These are phyloP conservation scores for Clarias macrocephalus DNA, from an alignment of 2,113 vertebrate species.

Conservation along the genomic window DNA sequence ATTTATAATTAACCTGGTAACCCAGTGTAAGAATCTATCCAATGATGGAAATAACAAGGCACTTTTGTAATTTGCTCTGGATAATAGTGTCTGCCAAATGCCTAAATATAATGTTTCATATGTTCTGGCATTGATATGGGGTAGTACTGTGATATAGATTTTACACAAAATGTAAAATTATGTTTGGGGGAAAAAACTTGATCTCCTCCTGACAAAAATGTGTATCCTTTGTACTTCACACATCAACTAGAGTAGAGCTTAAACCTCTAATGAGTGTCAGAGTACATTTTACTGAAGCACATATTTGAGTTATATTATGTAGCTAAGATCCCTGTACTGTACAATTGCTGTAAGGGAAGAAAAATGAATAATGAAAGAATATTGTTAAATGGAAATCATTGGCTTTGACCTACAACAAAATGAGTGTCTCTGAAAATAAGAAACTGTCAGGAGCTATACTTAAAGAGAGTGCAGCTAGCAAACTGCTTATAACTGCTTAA, in stretches of 20 bases:
- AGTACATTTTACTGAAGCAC: neutral
- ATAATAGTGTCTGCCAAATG: no score
- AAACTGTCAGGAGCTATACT: neutral
- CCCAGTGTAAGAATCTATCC: no score
- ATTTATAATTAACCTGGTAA: neutral
- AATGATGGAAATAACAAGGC: no score
- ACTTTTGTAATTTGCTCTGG: no score
- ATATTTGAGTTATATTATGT: neutral
- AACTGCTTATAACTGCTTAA: neutral
- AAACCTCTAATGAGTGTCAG: neutral
- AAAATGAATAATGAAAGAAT: neutral
- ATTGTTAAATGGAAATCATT: neutral
- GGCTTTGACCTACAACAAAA: neutral
- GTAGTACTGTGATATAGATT: neutral
- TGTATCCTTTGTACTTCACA: neutral
- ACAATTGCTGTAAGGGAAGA: neutral
- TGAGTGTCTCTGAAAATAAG: neutral
- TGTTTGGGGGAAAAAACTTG: neutral
- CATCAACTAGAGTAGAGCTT: neutral
- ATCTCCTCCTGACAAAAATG: neutral
- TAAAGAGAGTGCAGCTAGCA: neutral
- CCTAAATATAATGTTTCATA: neutral
- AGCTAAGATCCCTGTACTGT: neutral
- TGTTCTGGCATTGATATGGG: neutral
- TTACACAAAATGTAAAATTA: neutral